A percentile compares a stretch with the other conserved stretches of the same genome.
Conservation (phyloP, 35 echinoderm and acorn worm species). For the Amphiura filiformis region DNA sequence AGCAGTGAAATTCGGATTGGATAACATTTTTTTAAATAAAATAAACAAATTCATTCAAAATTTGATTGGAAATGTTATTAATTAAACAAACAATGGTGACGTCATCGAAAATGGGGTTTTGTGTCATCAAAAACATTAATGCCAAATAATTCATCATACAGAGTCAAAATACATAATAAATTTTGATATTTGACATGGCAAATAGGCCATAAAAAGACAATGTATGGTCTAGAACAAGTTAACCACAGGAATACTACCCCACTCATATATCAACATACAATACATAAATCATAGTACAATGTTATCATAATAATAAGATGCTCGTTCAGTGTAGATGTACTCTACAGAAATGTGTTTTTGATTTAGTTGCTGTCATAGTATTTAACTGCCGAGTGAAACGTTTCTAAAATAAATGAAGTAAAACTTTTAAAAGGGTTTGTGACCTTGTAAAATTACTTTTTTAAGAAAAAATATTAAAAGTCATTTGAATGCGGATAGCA, state of each 20-base stretch:
- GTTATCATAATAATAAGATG: not conserved
- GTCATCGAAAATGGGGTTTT: no score
- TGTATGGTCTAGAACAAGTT: no score
- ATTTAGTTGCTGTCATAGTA: not conserved
- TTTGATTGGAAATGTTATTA: no score
- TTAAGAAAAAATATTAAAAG: not conserved
- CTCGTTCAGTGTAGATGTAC: not conserved
- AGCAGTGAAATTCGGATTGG: no score
- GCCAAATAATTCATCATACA: no score
- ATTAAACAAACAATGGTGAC: no score
- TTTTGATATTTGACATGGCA: no score
- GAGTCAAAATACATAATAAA: no score
- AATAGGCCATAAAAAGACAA: no score
- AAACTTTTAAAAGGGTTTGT: not conserved
- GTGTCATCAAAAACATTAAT: no score
- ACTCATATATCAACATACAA: constrained; percentile 2
- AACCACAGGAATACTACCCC: not conserved
- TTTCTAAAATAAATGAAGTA: not conserved
- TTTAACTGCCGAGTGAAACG: not conserved
- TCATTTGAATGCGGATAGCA: not conserved
- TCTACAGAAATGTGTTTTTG: not conserved
- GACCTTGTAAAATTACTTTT: not conserved
- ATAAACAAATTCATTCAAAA: no score
- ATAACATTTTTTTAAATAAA: no score
- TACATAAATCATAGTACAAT: constrained; percentile 14